These are phyloP conservation scores for Eulemur macaco DNA, from an alignment of 2,113 vertebrate species.

Conservation along the genomic window DNA sequence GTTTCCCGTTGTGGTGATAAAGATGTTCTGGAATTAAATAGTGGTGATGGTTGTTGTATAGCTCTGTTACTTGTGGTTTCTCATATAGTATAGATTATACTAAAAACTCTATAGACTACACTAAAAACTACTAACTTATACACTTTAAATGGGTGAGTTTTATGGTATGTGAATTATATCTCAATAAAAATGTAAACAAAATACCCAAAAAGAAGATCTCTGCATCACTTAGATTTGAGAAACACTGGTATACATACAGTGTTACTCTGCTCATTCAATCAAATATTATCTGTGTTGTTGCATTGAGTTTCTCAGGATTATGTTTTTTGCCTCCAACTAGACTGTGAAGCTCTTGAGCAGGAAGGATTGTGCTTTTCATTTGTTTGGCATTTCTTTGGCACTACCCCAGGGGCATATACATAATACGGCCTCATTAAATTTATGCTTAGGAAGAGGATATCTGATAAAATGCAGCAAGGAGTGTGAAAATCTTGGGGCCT, in stretches of 20 bases:
- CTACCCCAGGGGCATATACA: accelerated
- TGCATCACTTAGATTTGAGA: neutral
- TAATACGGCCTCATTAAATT: neutral
- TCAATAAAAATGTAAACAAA: neutral
- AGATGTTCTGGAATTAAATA: neutral
- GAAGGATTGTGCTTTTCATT: neutral
- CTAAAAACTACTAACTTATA: neutral
- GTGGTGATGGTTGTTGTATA: neutral
- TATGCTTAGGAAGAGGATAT: neutral
- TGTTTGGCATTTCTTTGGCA: neutral
- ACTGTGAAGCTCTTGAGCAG: too few relatives aligned
- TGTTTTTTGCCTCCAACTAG: neutral
- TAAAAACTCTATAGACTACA: neutral
- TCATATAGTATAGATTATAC: neutral
- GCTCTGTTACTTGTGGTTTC: neutral
- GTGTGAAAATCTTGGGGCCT: neutral
- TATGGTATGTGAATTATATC: neutral
- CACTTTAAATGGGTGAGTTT: neutral
- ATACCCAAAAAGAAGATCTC: neutral
- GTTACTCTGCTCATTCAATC: neutral
- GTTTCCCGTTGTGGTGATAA: neutral
- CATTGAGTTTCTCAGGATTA: neutral
- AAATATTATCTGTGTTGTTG: neutral
- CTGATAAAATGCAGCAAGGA: neutral
- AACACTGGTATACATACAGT: neutral